A percentile compares a stretch with the other conserved stretches of the same genome.
phyloP scores from a whole-genome alignment of 2,797 vertebrate genomes.

The Alosa sapidissima region DNA sequence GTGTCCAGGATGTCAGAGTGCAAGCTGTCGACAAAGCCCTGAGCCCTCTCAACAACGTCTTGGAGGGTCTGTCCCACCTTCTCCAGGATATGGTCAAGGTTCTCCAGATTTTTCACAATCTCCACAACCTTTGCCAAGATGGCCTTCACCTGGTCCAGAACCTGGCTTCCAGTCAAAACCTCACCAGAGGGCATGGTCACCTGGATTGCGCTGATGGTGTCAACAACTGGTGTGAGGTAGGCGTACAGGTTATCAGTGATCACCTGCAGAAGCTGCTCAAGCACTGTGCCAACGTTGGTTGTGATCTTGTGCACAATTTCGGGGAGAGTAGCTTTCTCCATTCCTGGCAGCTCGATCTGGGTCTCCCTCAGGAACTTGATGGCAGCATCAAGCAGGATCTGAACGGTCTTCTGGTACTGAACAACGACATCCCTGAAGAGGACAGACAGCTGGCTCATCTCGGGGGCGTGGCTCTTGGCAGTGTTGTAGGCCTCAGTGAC shows the following conservation, averaged over 20 bases:
- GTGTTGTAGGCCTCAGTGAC: slow-evolving; percentile 63
- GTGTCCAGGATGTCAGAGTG: slow-evolving; percentile 70
- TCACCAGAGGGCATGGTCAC: slow-evolving; percentile 67
- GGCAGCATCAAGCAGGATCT: slow-evolving; percentile 69
- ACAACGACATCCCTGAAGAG: slow-evolving; percentile 65
- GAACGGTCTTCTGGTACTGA: slow-evolving; percentile 64
- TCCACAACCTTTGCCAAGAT: slow-evolving; percentile 57
- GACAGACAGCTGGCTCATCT: slow-evolving; percentile 69
- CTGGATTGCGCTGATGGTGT: slow-evolving; percentile 69
- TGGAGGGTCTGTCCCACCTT: slow-evolving; percentile 68
- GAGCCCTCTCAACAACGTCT: slow-evolving; percentile 65
- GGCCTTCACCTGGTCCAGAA: slow-evolving; percentile 64
- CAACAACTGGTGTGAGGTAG: slow-evolving; percentile 68
- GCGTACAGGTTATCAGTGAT: slow-evolving; percentile 57
- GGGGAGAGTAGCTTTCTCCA: slow-evolving; percentile 52
- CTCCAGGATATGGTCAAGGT: slow-evolving; percentile 74
- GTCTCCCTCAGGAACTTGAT: slow-evolving; percentile 76
- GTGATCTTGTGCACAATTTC: slow-evolving; percentile 58
- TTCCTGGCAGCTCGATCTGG: slow-evolving; percentile 62
- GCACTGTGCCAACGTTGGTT: slow-evolving; percentile 48
- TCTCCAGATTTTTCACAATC: slow-evolving; percentile 68
- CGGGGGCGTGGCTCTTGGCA: slow-evolving; percentile 58
- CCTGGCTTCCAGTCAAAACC: slow-evolving; percentile 63
- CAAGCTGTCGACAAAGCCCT: slow-evolving; percentile 70
- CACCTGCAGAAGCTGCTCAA: slow-evolving; percentile 61